Evolutionary conservation across 2,888 invertebrate genomes (phyloP), one percentile per base, ranked within the genome.

Genomic region (Agrochola lota): DNA sequence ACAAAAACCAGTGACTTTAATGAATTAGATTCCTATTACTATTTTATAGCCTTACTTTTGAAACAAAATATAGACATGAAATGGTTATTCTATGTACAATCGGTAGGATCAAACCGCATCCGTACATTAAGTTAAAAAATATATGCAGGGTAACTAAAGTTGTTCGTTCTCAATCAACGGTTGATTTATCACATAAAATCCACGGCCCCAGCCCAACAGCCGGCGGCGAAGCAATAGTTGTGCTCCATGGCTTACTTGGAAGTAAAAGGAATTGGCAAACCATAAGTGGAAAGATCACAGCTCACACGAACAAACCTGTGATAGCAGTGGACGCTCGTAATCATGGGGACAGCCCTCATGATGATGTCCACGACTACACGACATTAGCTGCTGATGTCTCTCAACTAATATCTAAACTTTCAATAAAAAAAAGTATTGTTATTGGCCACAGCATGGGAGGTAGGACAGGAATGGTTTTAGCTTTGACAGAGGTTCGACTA

Each of bases 361-460:
- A 97, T 0, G 85, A 93, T 0, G 49, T 81, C 8, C 88, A 88
- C 60, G 74, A 72, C 2, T 88, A 88, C 66, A 23, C 49, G 0
- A 73, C 87, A 8, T 74, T 89, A 40, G 85, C 88, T 20, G 74
- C 80, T 43, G 88, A 88, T 49, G 68, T 83, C 9, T 74, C 80
- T 7, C 72, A 80, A 26, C 64, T 89, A 43, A 59, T 81, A 46
- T 63, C 63, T 15, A 82, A 79, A 40, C 62, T 87, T 15, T 78
- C 81, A 17, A 35, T 89, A 6, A 52, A 74, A 26, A 80, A 97
- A 92, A 97, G 97, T 0, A 93, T 97, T 52, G 89, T 98, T 40
- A 94, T 99, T 89, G 99, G 99, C 0, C 99, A 99, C 93, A 99
- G 99, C 86, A 99, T 99, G 99, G 99, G 99, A 23, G 99, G 99